These are phyloP conservation scores for Anolis carolinensis DNA, from an alignment of 2,113 vertebrate species.

Conservation along the genomic window DNA sequence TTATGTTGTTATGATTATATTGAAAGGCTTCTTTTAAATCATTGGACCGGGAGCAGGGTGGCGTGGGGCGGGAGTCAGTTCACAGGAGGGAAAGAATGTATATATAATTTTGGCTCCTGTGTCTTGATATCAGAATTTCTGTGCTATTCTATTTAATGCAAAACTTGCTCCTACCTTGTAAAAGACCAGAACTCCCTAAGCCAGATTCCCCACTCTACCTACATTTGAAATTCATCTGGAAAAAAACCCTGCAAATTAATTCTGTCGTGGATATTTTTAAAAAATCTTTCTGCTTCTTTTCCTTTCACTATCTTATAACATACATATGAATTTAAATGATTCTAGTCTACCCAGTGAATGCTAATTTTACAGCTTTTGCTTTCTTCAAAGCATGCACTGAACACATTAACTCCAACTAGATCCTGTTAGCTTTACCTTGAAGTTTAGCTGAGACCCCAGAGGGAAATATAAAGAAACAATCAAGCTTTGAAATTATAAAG, in stretches of 20 bases:
- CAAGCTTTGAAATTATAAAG: not conserved
- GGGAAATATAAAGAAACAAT: conserved; percentile 1
- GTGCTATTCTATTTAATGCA: not conserved
- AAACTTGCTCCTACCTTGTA: not conserved
- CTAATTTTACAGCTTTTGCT: not conserved
- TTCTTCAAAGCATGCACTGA: not conserved
- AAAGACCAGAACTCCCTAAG: not conserved
- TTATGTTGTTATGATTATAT: no score
- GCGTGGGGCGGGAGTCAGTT: no score
- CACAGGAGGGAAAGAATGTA: no score
- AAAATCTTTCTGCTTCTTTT: not conserved
- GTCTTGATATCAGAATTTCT: not conserved
- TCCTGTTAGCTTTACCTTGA: not conserved
- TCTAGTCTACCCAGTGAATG: no score
- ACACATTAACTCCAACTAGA: conserved; percentile 6
- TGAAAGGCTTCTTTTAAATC: no score
- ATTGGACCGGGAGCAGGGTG: no score
- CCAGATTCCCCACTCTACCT: not conserved
- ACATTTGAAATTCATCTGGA: not conserved
- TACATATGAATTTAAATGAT: not conserved
- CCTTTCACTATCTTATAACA: conserved; percentile 2
- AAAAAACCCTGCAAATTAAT: not conserved
- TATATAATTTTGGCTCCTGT: not conserved
- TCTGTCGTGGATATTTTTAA: not conserved
- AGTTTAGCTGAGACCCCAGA: not conserved